These are phyloP conservation scores for Drosophila ambigua DNA, from an alignment of 1,140 invertebrate species.

Conservation along the genomic window DNA sequence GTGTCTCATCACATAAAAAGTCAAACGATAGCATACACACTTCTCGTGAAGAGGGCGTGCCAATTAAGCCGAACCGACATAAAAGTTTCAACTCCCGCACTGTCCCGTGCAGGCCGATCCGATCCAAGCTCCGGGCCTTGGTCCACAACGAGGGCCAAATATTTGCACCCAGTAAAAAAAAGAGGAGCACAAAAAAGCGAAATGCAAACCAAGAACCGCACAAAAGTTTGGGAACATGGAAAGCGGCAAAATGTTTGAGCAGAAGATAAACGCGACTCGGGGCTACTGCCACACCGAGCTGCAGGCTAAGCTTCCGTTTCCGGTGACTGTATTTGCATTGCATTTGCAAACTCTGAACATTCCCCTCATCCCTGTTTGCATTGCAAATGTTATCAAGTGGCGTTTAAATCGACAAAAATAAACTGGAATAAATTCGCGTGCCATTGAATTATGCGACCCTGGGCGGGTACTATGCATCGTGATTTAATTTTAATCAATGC, in stretches of 20 bases:
- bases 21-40: constrained; percentile 44
- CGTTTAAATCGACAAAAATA: constrained; percentile 32
- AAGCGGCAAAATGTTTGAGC: constrained; percentile 66
- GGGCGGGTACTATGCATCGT: constrained; percentile 12
- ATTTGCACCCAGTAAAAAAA: constrained; percentile 42
- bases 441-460: constrained; percentile 38
- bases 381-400: constrained; percentile 74
- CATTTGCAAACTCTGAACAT: constrained; percentile 34
- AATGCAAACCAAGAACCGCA: constrained; percentile 43
- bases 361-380: constrained; percentile 50
- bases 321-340: constrained; percentile 33
- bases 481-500: constrained; percentile 42
- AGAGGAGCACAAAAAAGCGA: not conserved
- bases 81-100: constrained; percentile 45
- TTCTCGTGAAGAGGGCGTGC: constrained; percentile 29
- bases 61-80: constrained; percentile 58
- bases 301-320: constrained; percentile 72
- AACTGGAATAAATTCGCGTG: constrained; percentile 40
- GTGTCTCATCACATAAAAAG: constrained; percentile 43
- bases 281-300: constrained; percentile 11
- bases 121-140: constrained; percentile 8
- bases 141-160: constrained; percentile 54
- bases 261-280: constrained; percentile 55
- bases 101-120: not conserved
- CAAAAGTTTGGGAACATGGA: constrained; percentile 49